phyloP scores from a whole-genome alignment of 2,888 invertebrate genomes.

The Orthonychiurus folsomi region DNA sequence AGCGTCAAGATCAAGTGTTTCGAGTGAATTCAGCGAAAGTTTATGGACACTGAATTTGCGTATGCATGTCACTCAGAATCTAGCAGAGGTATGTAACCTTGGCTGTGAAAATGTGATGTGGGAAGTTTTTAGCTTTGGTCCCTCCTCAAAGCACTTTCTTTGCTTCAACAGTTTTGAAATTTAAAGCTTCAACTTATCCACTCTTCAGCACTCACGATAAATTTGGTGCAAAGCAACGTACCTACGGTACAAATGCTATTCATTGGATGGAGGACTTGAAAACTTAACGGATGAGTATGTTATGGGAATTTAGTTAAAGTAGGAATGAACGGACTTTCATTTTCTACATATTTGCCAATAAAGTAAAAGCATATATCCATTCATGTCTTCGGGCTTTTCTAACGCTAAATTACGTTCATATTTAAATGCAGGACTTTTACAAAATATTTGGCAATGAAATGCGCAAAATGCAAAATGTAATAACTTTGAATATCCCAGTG shows the following conservation, averaged over 20 bases:
- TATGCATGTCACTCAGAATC: background rate
- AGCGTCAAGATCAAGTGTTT: background rate
- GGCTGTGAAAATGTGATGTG: background rate
- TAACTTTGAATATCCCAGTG: too few relatives aligned
- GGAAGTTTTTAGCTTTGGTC: background rate
- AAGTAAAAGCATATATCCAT: background rate
- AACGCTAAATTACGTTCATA: too few relatives aligned
- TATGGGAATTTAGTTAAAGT: background rate
- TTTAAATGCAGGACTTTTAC: too few relatives aligned
- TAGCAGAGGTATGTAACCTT: background rate
- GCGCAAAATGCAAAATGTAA: too few relatives aligned
- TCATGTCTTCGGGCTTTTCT: background rate
- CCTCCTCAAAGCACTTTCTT: background rate
- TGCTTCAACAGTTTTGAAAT: background rate
- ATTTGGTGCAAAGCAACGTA: background rate
- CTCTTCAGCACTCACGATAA: background rate
- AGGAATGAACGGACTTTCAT: too few relatives aligned
- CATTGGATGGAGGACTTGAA: background rate
- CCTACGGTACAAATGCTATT: background rate
- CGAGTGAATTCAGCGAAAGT: background rate
- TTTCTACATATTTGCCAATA: too few relatives aligned
- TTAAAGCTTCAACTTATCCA: background rate
- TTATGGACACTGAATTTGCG: background rate
- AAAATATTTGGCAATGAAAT: too few relatives aligned
- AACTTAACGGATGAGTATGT: background rate